Evolutionary conservation across 35 echinoderm and acorn worm species (phyloP).

Genomic region (Diadema setosum): DNA sequence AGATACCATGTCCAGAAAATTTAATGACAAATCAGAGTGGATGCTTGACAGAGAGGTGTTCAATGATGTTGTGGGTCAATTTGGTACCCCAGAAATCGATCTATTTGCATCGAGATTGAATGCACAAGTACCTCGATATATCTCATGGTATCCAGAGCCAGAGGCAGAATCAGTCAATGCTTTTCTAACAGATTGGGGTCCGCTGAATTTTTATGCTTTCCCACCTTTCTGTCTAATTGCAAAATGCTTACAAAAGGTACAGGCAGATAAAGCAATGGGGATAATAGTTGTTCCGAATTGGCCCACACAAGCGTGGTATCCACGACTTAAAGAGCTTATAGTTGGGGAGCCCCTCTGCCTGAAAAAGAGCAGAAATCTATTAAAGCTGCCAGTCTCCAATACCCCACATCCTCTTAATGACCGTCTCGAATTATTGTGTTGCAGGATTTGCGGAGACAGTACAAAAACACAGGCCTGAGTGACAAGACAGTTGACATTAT

Average conservation of each 20-base stretch:
- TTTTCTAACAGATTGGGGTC: constrained; percentile 50
- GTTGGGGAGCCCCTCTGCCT: constrained; percentile 8
- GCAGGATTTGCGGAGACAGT: constrained; percentile 18
- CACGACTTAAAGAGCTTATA: background rate
- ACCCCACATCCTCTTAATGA: background rate
- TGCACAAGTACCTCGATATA: constrained; percentile 43
- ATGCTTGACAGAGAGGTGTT: constrained; percentile 54
- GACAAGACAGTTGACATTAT: background rate
- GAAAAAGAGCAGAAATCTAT: background rate
- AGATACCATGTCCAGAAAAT: constrained; percentile 51
- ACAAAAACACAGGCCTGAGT: background rate
- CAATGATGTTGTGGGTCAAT: constrained; percentile 8
- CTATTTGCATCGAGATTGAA: constrained; percentile 76
- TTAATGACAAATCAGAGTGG: constrained; percentile 76
- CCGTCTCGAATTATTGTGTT: constrained; percentile 7
- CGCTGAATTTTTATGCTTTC: background rate
- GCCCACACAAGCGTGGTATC: constrained; percentile 53
- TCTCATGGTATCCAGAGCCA: constrained; percentile 80
- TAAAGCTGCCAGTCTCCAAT: background rate
- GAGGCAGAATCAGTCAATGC: constrained; percentile 59
- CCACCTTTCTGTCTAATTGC: background rate
- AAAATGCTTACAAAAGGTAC: constrained; percentile 60
- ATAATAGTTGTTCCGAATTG: constrained; percentile 50
- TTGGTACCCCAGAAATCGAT: constrained; percentile 57
- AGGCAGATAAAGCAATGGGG: constrained; percentile 14